These are phyloP conservation scores for Papilio demoleus DNA, from an alignment of 2,888 invertebrate genomes.

Conservation along the genomic window DNA sequence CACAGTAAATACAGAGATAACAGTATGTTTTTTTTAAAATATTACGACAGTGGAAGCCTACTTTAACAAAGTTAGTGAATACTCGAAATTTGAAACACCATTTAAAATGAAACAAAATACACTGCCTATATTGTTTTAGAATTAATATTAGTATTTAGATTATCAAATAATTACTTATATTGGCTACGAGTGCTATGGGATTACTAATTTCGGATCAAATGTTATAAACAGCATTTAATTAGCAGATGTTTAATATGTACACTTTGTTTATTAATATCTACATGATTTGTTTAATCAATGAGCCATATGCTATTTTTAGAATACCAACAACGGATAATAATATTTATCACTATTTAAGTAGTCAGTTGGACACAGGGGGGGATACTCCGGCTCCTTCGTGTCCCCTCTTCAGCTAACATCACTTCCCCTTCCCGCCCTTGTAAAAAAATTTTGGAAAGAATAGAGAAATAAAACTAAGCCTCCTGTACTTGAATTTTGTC, in stretches of 20 bases:
- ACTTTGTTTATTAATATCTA: not conserved
- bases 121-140: not conserved
- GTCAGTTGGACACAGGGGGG: too few species aligned
- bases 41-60: too few species aligned
- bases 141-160: slow-evolving; percentile 9
- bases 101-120: slow-evolving; percentile 2
- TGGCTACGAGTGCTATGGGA: slow-evolving; percentile 4
- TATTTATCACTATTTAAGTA: not conserved
- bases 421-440: too few species aligned
- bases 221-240: slow-evolving; percentile 15
- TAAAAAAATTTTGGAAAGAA: too few species aligned
- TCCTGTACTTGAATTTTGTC: too few species aligned
- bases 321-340: not conserved
- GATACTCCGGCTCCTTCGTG: too few species aligned
- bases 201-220: slow-evolving; percentile 12
- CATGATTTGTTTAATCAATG: not conserved
- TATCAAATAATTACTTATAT: slow-evolving; percentile 16
- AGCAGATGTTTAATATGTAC: not conserved
- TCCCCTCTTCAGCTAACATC: too few species aligned
- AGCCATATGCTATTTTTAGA: not conserved
- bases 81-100: too few species aligned
- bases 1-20: too few species aligned
- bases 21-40: too few species aligned
- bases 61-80: too few species aligned
- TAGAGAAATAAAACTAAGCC: too few species aligned